Evolutionary conservation across 1,140 invertebrate species (phyloP), one percentile per base, ranked within the genome.

Genomic region (Bombyx mandarina): DNA sequence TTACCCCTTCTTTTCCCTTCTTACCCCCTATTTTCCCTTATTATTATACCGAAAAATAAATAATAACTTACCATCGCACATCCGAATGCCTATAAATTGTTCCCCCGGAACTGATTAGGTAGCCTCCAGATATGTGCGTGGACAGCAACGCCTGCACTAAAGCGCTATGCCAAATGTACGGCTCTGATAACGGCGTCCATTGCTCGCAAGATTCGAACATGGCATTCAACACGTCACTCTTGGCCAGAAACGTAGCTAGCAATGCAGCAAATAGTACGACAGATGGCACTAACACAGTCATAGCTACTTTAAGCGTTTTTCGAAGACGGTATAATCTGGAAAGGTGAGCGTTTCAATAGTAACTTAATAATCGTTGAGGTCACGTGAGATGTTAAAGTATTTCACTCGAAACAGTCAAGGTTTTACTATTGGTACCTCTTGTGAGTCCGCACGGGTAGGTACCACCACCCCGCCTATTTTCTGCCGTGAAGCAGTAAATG

Each of bases 71-170:
- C 83, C 82, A 86, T 71, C 83, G 68, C 18, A 86, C 83, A 60
- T 86, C 82, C 7, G 76, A 77, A 58, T 84, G 62, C 60, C 68
- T 75, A 54, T 86, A 83, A 6, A 85, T 60, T n/a, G 74, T 75
- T 10, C 77, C 80, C 35, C 83, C 83, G 26, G 79, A 71, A 55
- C 79, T 83, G 10, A 78, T 72, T 8, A 85, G 58, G 57, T 80
- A 84, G 12, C 84, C 84, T 22, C 78, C 75, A 54, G 75, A 69
- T 8, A 82, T 67, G 44, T 82, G 75, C 9, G 82, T 74, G 0
- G 83, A 85, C 56, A 87, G 52, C 44, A 85, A 50, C 8, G 82
- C 76, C 53, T 87, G 83, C 10, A 87, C 75, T 58, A 85, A 62
- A 6, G 73, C 67, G 50, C 82, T 84, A 49, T 79, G 71, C 83